Percentiles rank a stretch among this genome's conserved stretches.
Evolutionary conservation across 2,888 invertebrate genomes (phyloP).

Genomic region (Strigamia crassipes): DNA sequence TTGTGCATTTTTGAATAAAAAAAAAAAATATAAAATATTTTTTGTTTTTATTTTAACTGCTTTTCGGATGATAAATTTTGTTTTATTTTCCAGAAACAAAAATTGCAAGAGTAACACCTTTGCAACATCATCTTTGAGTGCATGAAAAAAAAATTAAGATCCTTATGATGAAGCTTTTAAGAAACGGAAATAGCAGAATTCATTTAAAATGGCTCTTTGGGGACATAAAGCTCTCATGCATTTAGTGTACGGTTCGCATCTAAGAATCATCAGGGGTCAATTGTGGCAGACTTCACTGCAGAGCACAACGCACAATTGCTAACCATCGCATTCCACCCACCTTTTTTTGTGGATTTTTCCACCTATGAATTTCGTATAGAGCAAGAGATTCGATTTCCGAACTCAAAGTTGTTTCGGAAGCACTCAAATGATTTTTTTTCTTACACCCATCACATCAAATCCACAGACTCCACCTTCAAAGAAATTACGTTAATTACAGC

Average conservation of each 20-base stretch:
- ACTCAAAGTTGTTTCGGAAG: conserved; percentile 10
- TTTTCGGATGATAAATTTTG: conserved; percentile 11
- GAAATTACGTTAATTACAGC: conserved; percentile 5
- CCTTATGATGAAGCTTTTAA: conserved; percentile 35
- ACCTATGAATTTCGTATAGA: neutral
- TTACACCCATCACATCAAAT: conserved; percentile 18
- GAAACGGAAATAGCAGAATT: conserved; percentile 29
- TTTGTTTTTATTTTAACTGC: neutral
- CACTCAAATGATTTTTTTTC: conserved; percentile 26
- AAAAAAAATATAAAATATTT: neutral
- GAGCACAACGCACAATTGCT: neutral
- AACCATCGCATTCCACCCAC: neutral
- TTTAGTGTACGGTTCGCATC: neutral
- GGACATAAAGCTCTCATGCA: conserved; percentile 19
- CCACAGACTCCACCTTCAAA: neutral
- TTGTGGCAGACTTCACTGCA: conserved; percentile 32
- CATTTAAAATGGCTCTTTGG: neutral
- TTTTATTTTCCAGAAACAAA: neutral
- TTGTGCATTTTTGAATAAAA: neutral
- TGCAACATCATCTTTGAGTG: conserved; percentile 10
- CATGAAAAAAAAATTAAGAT: conserved; percentile 28
- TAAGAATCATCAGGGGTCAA: conserved; percentile 32
- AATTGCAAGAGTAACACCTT: neutral
- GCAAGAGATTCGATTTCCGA: conserved; percentile 32
- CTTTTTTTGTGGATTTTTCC: neutral